These are phyloP conservation scores for Lasius platythorax DNA, from an alignment of 2,888 invertebrate species.

Conservation along the genomic window DNA sequence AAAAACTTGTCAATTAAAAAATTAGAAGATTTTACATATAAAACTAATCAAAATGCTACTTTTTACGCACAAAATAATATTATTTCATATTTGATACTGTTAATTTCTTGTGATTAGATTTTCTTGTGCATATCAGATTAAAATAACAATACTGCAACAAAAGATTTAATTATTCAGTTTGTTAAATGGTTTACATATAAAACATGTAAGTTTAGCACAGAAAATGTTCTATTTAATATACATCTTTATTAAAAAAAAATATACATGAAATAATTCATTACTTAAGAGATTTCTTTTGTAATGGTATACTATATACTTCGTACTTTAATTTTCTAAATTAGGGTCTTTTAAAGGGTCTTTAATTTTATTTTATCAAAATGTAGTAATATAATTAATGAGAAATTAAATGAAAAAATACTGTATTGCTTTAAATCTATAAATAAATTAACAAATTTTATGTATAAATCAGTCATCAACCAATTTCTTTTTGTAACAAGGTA, in stretches of 20 bases:
- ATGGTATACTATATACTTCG: slow-evolving; percentile 54
- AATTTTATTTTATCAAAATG: slow-evolving; percentile 62
- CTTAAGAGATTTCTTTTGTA: slow-evolving; percentile 52
- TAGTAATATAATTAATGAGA: slow-evolving; percentile 59
- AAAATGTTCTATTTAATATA: slow-evolving; percentile 23
- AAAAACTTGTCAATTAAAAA: neutral
- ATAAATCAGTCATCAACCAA: slow-evolving; percentile 9
- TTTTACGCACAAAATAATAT: neutral
- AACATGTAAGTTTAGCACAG: slow-evolving; percentile 30
- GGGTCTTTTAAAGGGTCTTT: slow-evolving; percentile 47
- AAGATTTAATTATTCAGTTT: slow-evolving; percentile 34
- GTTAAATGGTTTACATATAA: slow-evolving; percentile 23
- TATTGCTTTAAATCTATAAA: slow-evolving; percentile 68
- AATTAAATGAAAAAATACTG: slow-evolving; percentile 63
- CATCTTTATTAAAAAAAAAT: slow-evolving; percentile 66
- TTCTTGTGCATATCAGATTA: neutral
- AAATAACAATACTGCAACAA: neutral
- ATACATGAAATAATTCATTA: slow-evolving; percentile 53
- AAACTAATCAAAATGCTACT: neutral
- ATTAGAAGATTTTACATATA: neutral
- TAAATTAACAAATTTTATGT: slow-evolving; percentile 46
- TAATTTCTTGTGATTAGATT: neutral
- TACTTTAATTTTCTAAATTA: slow-evolving; percentile 58
- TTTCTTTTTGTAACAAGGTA: neutral
- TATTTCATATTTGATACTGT: neutral